Base-by-base conservation (phyloP, 1,140 invertebrate genomes). In the Camponotus floridanus region DNA sequence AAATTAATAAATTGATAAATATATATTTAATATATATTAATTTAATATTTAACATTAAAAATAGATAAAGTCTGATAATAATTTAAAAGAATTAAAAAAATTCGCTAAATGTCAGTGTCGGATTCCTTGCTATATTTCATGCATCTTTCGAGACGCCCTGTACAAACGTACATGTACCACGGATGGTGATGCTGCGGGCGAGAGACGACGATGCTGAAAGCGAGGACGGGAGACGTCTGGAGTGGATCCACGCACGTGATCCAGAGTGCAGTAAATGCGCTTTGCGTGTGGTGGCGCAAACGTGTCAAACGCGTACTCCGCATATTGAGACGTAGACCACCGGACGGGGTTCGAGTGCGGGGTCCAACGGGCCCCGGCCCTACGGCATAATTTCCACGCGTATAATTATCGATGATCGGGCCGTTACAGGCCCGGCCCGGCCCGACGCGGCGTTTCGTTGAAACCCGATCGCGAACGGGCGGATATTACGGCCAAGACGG, bases 251-350 rank as follows among this genome's bases (percentile, higher is more conserved):
- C 74, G 83, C 76, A 61, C 79, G 42, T 55, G 45, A 48, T 73
- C 39, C 55, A 73, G 45, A 81, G 67, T 81, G 67, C 4, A 15
- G 45, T 73, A 81, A 81, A 81, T 81, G 51, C 55, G 68, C 68
- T 83, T 83, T 86, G 85, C 73, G 55, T 71, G 85, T 59, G 39
- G 48, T 81, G 65, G 55, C 85, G 62, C 48, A 18, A 80, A 80
- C 55, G 55, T 67, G 65, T 86, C 79, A 70, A 87, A 61, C 36
- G 62, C 71, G 70, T 26, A 68, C 51, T 9, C 59, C 13, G 86
- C 68, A 79, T 90, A 90, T 90, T 90, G 88, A 90, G 88, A 90
- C 88, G 85, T 90, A 90, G 88, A 89, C 88, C 88, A 89, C 88
- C 88, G 88, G 87, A 89, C 79, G 85, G 55, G 80, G 62, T 70